Evolutionary conservation across 1,140 invertebrate genomes (phyloP).

Genomic region (Trichonephila inaurata): DNA sequence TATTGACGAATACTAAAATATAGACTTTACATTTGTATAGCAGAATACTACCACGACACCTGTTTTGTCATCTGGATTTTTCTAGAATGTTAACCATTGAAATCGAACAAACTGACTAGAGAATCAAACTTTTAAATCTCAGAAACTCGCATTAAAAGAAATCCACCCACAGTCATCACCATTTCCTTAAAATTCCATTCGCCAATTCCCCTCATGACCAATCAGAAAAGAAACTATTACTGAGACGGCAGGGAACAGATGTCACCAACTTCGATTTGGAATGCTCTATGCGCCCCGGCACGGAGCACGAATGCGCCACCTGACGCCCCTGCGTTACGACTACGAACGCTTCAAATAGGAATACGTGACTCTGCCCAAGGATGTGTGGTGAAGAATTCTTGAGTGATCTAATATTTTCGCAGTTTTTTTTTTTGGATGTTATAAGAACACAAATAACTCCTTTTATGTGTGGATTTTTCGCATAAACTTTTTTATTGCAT

Average conservation of each 20-base stretch:
- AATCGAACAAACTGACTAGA: not conserved
- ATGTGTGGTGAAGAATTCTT: not conserved
- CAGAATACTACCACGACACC: no score
- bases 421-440: not conserved
- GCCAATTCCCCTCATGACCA: not conserved
- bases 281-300: not conserved
- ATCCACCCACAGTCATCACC: not conserved
- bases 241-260: not conserved
- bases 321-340: not conserved
- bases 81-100: not conserved
- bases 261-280: not conserved
- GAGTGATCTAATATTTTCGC: not conserved
- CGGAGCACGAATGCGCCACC: slow-evolving; percentile 9
- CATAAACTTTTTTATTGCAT: no score
- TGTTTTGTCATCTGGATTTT: no score
- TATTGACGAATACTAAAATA: no score
- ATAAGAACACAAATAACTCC: not conserved
- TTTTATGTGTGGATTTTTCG: no score
- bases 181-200: not conserved
- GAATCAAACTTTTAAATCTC: not conserved
- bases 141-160: not conserved
- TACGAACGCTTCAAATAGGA: not conserved
- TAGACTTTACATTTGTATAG: no score
- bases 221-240: slow-evolving; percentile 12
- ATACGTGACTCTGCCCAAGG: not conserved